Evolutionary conservation across 2,888 invertebrate species (phyloP).

Genomic region (Elegia similella): DNA sequence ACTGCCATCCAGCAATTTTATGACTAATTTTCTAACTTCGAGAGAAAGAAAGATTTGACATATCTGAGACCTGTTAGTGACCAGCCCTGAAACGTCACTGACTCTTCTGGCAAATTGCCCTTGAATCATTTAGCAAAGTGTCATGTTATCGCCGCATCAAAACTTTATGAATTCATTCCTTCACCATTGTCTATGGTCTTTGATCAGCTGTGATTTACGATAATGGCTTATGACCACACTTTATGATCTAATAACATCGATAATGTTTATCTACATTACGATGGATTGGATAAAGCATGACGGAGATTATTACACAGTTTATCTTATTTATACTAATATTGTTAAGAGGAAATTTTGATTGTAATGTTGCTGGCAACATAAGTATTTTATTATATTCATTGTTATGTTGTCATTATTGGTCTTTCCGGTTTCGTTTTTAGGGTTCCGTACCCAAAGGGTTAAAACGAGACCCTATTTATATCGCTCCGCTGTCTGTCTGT

Average conservation of each 20-base stretch:
- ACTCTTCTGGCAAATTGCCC: conserved; percentile 13
- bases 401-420: too few relatives aligned
- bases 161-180: conserved; percentile 4
- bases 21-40: too few relatives aligned
- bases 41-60: too few relatives aligned
- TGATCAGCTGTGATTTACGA: conserved; percentile 13
- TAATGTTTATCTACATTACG: conserved; percentile 4
- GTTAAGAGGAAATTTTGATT: too few relatives aligned
- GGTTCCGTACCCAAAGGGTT: too few relatives aligned
- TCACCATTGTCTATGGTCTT: not conserved
- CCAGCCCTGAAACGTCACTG: not conserved
- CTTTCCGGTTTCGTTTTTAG: too few relatives aligned
- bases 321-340: too few relatives aligned
- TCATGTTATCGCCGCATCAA: conserved; percentile 9
- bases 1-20: too few relatives aligned
- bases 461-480: too few relatives aligned
- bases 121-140: conserved; percentile 8
- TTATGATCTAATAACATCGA: conserved; percentile 1
- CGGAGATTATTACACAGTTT: not conserved
- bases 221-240: not conserved
- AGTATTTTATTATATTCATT: too few relatives aligned
- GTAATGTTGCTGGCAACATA: too few relatives aligned
- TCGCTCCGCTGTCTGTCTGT: too few relatives aligned
- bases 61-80: not conserved
- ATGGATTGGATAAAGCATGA: not conserved